Percentiles rank a stretch among this genome's conserved stretches.
Evolutionary conservation across 2,888 invertebrate genomes (phyloP).

Genomic region (Drosophila robusta): DNA sequence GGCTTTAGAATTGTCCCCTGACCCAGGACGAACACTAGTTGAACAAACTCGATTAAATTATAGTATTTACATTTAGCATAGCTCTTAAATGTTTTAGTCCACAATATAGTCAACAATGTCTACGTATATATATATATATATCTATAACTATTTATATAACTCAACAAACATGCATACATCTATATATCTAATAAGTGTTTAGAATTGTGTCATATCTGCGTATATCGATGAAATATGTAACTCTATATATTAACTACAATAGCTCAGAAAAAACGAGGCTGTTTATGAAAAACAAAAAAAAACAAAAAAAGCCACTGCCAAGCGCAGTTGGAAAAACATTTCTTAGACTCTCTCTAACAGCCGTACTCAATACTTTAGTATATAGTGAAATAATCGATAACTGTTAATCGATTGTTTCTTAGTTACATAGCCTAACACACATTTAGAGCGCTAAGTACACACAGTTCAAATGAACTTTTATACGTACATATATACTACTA

Average conservation of each 20-base stretch:
- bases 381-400: slow-evolving; percentile 53
- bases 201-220: slow-evolving; percentile 64
- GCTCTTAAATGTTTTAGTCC: slow-evolving; percentile 67
- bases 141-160: slow-evolving; percentile 31
- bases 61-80: slow-evolving; percentile 63
- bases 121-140: slow-evolving; percentile 48
- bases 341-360: slow-evolving; percentile 43
- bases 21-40: slow-evolving; percentile 15
- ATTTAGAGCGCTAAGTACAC: slow-evolving; percentile 60
- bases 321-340: slow-evolving; percentile 22
- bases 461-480: slow-evolving; percentile 3
- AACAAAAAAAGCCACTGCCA: slow-evolving; percentile 17
- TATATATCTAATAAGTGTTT: slow-evolving; percentile 58
- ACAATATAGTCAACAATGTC: slow-evolving; percentile 59
- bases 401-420: slow-evolving; percentile 36
- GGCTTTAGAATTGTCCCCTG: slow-evolving; percentile 46
- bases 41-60: slow-evolving; percentile 22
- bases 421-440: slow-evolving; percentile 52
- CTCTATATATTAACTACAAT: slow-evolving; percentile 25
- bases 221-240: slow-evolving; percentile 61
- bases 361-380: slow-evolving; percentile 38
- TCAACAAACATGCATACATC: slow-evolving; percentile 22
- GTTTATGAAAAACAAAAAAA: slow-evolving; percentile 31
- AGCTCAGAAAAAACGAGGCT: slow-evolving; percentile 58
- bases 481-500: slow-evolving; percentile 9